Conservation (phyloP, 2,113 vertebrate species). For the Ochotona curzoniae region DNA sequence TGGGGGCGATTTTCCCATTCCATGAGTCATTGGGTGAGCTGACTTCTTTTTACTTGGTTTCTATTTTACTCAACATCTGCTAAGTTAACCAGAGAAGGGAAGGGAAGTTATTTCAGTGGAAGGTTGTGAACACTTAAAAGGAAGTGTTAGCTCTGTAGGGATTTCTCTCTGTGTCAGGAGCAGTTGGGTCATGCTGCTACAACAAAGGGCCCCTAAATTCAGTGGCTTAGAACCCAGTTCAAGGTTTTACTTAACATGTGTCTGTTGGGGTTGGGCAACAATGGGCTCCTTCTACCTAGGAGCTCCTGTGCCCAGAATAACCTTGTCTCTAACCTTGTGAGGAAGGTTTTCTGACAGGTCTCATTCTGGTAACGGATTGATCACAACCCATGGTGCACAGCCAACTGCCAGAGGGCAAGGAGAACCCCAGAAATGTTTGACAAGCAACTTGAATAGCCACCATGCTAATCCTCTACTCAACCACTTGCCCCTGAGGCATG, state of each 20-base stretch:
- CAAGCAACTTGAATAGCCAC: background rate
- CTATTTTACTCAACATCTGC: background rate
- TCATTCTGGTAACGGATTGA: background rate
- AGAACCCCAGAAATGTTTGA: background rate
- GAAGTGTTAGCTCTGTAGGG: background rate
- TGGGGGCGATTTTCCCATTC: background rate
- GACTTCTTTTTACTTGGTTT: background rate
- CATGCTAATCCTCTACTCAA: background rate
- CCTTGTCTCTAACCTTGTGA: background rate
- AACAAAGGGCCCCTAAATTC: background rate
- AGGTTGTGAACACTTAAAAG: background rate
- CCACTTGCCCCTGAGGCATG: background rate
- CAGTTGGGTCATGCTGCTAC: background rate
- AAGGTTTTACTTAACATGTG: background rate
- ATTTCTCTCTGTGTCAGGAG: constrained; percentile 9
- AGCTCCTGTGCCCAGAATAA: background rate
- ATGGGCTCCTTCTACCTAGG: background rate
- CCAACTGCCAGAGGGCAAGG: background rate
- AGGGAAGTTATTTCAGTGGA: background rate
- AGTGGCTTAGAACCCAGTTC: background rate
- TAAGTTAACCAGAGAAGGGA: background rate
- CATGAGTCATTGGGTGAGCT: background rate
- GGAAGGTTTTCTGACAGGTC: background rate
- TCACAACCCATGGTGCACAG: background rate
- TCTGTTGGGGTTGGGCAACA: background rate